Base-by-base conservation (phyloP, 1,140 invertebrate species). In the Brachionus calyciflorus region DNA sequence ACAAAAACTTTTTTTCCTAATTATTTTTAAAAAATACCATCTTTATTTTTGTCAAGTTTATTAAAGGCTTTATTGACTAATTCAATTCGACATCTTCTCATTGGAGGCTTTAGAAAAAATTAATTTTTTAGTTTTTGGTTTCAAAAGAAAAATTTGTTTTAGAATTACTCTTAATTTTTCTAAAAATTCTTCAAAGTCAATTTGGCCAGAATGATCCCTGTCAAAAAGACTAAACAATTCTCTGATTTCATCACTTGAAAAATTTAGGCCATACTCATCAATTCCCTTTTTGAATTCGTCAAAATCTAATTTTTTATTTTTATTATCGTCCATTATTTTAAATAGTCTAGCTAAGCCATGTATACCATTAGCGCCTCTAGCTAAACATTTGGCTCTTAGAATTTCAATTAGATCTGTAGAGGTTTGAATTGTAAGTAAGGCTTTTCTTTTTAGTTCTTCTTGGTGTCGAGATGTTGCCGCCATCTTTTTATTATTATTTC, bases 151-250 rank as follows among this genome's bases (percentile, higher is more conserved):
- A n/a, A n/a, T n/a, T n/a, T n/a, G n/a, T n/a, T n/a, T n/a, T n/a
- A n/a, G n/a, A 28, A 12, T 1, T 87, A 97, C 94, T 82, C 93
- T 88, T 73, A 97, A 86, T 30, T 90, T 89, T 17, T 88, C 82
- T 7, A 97, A 84, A 84, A 97, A 96, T 84, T 98, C 94, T 41
- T 94, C 91, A 82, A 96, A 91, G 81, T 90, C 91, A 53, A 97
- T 87, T 0, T 88, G 88, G n/a, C 94, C 94, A 79, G 89, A 92
- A 3, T 88, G 87, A 84, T 97, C 92, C 24, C 88, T 88, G 81
- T 97, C 94, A 79, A 96, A 91, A 78, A 87, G 88, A 0, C 87
- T 78, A 81, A 94, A 94, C 3, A 94, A 80, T 3, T 88, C 85
- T 14, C 88, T 81, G 0, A 89, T 84, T 65, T 91, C 91, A 24